Base-by-base conservation (phyloP, 2,797 vertebrate genomes). In the Iguana delicatissima region DNA sequence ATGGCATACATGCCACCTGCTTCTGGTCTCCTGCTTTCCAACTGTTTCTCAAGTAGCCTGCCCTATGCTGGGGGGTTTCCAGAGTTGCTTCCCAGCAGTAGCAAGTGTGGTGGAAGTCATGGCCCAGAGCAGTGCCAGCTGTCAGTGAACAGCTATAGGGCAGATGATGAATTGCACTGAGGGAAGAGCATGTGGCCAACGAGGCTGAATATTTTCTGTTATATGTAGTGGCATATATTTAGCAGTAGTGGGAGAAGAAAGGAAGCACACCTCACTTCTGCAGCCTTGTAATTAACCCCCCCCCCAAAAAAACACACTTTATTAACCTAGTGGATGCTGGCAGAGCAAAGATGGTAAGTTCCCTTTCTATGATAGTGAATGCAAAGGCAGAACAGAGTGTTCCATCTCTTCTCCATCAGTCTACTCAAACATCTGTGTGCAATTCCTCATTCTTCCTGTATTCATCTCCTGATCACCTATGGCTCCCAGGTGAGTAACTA, bases 31-130 rank as follows among this genome's bases (percentile, higher is more conserved):
- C 42, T 35, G 80, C 22, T 84, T 84, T 57, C 59, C 80, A 76
- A 62, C 55, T 67, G 73, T 77, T 79, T 89, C 57, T 84, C 81
- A 84, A 35, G 74, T 59, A 64, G 42, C 81, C 82, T 84, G 22
- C 42, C 32, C 32, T 77, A 32, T 62, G n/a, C 55, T 84, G 88
- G 87, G 82, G 74, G 77, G 46, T 73, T 89, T 76, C 57, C 57
- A 89, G 42, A 24, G 29, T 26, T 84, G 73, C 74, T 82, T 89
- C 59, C 59, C 24, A 26, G n/a, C 73, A 89, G 32, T 38, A 35
- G 24, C 76, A 46, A 52, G 42, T 67, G 22, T 84, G 57, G 82
- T n/a, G 38, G 73, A 89, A 89, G 46, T 55, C n/a, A 67, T 16
- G 35, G n/a, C 46, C 14, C 57, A 79, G 59, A 46, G 50, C 46